Evolutionary conservation across 2,113 vertebrate genomes (phyloP).

Genomic region (Monopterus albus): DNA sequence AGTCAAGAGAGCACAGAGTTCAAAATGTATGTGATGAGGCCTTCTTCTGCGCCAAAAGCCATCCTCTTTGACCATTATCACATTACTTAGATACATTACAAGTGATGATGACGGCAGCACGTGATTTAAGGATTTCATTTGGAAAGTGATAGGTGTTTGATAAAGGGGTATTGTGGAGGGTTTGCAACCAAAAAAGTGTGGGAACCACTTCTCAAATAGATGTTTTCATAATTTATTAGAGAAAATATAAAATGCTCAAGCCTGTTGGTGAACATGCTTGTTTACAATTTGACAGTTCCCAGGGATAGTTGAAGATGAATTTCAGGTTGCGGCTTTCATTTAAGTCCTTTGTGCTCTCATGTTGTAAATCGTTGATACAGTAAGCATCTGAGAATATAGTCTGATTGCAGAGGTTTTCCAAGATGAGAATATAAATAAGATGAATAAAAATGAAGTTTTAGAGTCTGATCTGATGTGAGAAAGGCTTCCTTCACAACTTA

Average conservation of each 20-base stretch:
- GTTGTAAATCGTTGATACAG: too few species aligned
- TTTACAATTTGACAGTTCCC: background rate
- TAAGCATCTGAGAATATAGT: too few species aligned
- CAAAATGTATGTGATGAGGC: slow-evolving; percentile 14
- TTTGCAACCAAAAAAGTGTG: background rate
- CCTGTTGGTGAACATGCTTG: background rate
- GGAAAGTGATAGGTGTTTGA: background rate
- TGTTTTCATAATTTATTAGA: background rate
- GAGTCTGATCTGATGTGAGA: background rate
- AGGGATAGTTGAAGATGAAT: background rate
- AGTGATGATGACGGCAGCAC: too few species aligned
- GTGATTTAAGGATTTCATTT: background rate
- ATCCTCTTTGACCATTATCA: slow-evolving; percentile 17
- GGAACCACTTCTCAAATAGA: background rate
- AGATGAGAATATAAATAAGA: background rate
- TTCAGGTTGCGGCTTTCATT: background rate
- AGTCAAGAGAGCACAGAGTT: slow-evolving; percentile 10
- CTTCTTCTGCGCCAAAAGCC: background rate
- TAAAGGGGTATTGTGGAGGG: background rate
- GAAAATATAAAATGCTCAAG: background rate
- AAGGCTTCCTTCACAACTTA: background rate
- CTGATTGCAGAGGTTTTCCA: too few species aligned
- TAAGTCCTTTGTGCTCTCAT: background rate
- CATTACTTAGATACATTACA: too few species aligned
- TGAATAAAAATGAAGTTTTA: background rate